phyloP scores from a whole-genome alignment of 2,113 vertebrate genomes.

The Oxyura jamaicensis region DNA sequence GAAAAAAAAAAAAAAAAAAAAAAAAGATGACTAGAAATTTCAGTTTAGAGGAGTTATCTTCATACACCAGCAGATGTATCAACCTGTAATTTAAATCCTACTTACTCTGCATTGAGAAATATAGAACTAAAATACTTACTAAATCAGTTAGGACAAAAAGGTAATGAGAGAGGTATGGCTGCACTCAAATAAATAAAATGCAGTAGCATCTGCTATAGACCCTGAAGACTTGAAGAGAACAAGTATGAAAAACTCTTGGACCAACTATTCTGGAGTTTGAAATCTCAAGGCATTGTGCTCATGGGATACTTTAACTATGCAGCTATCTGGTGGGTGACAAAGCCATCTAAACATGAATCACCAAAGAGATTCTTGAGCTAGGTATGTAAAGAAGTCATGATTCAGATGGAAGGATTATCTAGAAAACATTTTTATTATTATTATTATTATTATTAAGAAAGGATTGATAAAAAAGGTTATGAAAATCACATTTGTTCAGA shows the following conservation, averaged over 20 bases:
- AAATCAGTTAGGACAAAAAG: not conserved
- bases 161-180: conserved; percentile 5
- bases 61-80: not conserved
- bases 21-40: not conserved
- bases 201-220: conserved; percentile 43
- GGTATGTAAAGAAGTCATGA: not conserved
- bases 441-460: not conserved
- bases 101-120: not conserved
- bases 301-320: conserved; percentile 11
- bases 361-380: not conserved
- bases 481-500: not conserved
- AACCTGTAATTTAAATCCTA: not conserved
- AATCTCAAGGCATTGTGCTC: conserved; percentile 14
- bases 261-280: conserved; percentile 13
- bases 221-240: not conserved
- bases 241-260: conserved; percentile 46
- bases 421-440: not conserved
- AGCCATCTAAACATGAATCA: conserved; percentile 45
- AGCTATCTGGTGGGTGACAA: conserved; percentile 56
- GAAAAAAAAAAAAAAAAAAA: not conserved
- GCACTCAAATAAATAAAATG: conserved; percentile 32
- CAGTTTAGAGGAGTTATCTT: not conserved
- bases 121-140: conserved; percentile 34
- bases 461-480: not conserved
- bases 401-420: not conserved